phyloP scores from a whole-genome alignment of 2,113 vertebrate genomes.

The Macaca fascicularis region T2T-MFA8v1.1 NC_088389.1:65817001-65817500 shows the following conservation, averaged over 20 bases:
- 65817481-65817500: neutral
- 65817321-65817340: neutral
- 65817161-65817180: neutral
- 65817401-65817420: neutral
- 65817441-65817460: slow-evolving; percentile 13
- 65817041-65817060: neutral
- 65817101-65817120: neutral
- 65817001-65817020: neutral
- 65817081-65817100: neutral
- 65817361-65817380: neutral
- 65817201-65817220: neutral
- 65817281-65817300: neutral
- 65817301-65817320: neutral
- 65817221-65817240: neutral
- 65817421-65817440: slow-evolving; percentile 26
- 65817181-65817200: neutral
- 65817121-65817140: neutral
- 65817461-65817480: neutral
- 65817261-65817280: neutral
- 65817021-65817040: neutral
- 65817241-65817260: neutral
- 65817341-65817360: neutral
- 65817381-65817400: neutral
- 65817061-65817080: neutral
- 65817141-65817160: neutral